A percentile compares a stretch with the other conserved stretches of the same genome.
Evolutionary conservation across 2,888 invertebrate species (phyloP).

Genomic region (Rhingia campestris): DNA sequence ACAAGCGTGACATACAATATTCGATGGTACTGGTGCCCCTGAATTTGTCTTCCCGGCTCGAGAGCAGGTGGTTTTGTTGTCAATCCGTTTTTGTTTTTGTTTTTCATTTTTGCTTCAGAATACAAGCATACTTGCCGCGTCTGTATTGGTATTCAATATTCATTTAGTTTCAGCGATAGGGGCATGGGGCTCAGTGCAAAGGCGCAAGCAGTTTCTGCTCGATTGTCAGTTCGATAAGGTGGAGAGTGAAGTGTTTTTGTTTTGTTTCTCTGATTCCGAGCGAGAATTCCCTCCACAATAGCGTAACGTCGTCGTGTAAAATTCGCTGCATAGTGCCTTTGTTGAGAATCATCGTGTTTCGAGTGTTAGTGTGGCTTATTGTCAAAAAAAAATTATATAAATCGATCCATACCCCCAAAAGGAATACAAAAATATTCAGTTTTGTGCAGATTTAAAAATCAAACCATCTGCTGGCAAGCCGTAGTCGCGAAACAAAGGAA

Average conservation of each 20-base stretch:
- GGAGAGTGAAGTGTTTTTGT: constrained; percentile 62
- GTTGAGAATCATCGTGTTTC: constrained; percentile 14
- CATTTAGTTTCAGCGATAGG: constrained; percentile 19
- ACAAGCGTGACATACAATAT: neutral
- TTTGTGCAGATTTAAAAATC: constrained; percentile 34
- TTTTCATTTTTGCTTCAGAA: constrained; percentile 1
- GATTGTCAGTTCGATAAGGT: constrained; percentile 73
- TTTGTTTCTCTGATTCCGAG: neutral
- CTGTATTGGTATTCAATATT: neutral
- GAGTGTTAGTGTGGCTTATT: constrained; percentile 1
- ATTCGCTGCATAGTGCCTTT: constrained; percentile 17
- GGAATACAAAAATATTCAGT: neutral
- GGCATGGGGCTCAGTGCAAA: constrained; percentile 36
- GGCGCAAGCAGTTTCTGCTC: constrained; percentile 59
- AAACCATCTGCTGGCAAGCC: constrained; percentile 10
- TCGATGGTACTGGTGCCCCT: constrained; percentile 50
- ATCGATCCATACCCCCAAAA: constrained; percentile 7
- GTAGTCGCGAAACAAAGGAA: constrained; percentile 35
- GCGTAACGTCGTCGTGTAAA: constrained; percentile 53
- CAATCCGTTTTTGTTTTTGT: constrained; percentile 25
- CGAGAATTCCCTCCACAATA: constrained; percentile 67
- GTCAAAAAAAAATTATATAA: constrained; percentile 1
- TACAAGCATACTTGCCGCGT: neutral
- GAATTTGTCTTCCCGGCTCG: constrained; percentile 67
- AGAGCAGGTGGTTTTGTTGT: constrained; percentile 61